Base-by-base conservation (phyloP, 2,888 invertebrate genomes). In the Synergus itoensis region DNA sequence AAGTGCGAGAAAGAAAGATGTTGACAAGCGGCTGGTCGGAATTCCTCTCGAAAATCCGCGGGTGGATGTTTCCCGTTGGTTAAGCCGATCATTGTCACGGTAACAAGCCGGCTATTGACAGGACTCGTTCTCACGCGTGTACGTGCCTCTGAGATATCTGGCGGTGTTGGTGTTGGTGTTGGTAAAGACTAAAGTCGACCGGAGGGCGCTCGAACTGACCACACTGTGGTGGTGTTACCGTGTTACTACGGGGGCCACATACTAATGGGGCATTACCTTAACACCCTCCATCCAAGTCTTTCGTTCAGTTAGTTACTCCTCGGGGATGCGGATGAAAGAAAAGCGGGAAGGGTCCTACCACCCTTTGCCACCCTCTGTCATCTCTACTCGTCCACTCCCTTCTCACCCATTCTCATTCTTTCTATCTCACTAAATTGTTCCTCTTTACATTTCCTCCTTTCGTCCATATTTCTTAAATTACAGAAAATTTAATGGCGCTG, bases 201-300 rank as follows among this genome's bases (percentile, higher is more conserved):
- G 73, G 28, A 48, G 53, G 36, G 41, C 65, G 48, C 63, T 83
- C 87, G 85, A 86, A 84, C 85, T 85, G 88, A 87, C 88, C 86
- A 85, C 86, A 86, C 85, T 87, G 88, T 86, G 86, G 86, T 87
- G 86, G 88, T 89, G 88, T 87, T 86, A 85, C 87, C 86, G 83
- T 84, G 87, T 86, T 89, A 86, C 88, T 87, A 91, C 91, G 88
- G 87, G 88, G 82, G 83, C 89, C 91, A 90, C 91, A 91, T 91
- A 91, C 91, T 91, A 91, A 91, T 91, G 90, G 90, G 90, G 87
- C 90, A 91, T 91, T 91, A 91, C 91, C 90, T 91, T 90, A 91
- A 91, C 91, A 88, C 90, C 90, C 90, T 90, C 88, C 84, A 88
- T 89, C 87, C 86, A 73, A 82, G 86, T 84, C 87, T 89, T 88